Percentiles rank a stretch among this genome's conserved stretches.
Conservation (phyloP, 2,113 vertebrate genomes). For the Pterocles burchelli region DNA sequence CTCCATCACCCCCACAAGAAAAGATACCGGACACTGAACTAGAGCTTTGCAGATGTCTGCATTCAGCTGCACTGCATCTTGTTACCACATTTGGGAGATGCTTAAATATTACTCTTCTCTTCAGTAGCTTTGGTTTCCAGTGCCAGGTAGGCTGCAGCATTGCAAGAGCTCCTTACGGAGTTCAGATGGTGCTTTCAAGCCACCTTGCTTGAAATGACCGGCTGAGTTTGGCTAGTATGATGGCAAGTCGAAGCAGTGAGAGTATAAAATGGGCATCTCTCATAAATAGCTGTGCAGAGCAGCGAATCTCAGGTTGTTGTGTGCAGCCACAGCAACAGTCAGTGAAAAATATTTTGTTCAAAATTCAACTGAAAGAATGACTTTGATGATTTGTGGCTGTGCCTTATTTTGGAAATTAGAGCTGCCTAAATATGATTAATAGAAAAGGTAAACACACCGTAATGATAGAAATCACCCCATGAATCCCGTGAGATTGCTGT, state of each 20-base stretch:
- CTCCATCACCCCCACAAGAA: neutral
- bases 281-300: neutral
- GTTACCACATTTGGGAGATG: neutral
- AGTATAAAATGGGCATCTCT: neutral
- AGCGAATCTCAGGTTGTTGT: neutral
- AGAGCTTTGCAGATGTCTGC: neutral
- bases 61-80: neutral
- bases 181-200: neutral
- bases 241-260: neutral
- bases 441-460: neutral
- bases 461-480: neutral
- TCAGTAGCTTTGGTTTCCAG: neutral
- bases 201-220: neutral
- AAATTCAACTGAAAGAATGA: neutral
- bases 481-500: neutral
- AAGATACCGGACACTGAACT: neutral
- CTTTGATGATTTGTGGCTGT: neutral
- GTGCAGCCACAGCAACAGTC: neutral
- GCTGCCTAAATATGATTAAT: neutral
- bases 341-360: neutral
- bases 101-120: neutral
- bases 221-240: neutral
- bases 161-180: neutral
- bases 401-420: neutral
- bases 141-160: neutral